Evolutionary conservation across 2,888 invertebrate species (phyloP).

Genomic region (Ophion obscuratus): DNA sequence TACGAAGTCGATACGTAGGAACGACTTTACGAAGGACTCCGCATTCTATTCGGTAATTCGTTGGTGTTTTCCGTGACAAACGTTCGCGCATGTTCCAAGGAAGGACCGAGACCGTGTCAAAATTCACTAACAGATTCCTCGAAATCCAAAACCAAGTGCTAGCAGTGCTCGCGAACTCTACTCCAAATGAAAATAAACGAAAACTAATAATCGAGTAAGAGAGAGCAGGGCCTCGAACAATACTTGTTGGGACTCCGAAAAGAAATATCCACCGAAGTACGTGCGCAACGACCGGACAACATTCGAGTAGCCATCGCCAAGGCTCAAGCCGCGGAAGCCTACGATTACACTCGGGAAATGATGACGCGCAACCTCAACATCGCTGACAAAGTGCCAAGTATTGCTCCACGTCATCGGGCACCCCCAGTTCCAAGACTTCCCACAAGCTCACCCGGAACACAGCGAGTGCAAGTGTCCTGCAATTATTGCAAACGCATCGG

Average conservation of each 20-base stretch:
- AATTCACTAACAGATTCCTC: slow-evolving; percentile 25
- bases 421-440: no score
- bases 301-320: slow-evolving; percentile 5
- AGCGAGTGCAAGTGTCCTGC: no score
- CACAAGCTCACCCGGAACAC: no score
- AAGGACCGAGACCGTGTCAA: slow-evolving; percentile 1
- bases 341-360: slow-evolving; percentile 26
- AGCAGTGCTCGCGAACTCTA: slow-evolving; percentile 7
- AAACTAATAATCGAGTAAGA: not conserved
- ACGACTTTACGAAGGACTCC: no score
- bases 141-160: slow-evolving; percentile 21
- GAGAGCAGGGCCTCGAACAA: slow-evolving; percentile 28
- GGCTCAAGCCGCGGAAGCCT: slow-evolving; percentile 22
- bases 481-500: no score
- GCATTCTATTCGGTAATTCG: not conserved
- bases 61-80: slow-evolving; percentile 1
- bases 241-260: slow-evolving; percentile 27
- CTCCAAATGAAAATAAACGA: not conserved
- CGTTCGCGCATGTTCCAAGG: not conserved
- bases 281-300: not conserved
- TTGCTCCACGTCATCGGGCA: no score
- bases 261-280: slow-evolving; percentile 9
- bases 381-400: not conserved
- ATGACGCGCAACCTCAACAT: slow-evolving; percentile 21
- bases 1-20: slow-evolving; percentile 15